phyloP scores from a whole-genome alignment of 2,888 invertebrate species.

The Tipula vernalis region DNA sequence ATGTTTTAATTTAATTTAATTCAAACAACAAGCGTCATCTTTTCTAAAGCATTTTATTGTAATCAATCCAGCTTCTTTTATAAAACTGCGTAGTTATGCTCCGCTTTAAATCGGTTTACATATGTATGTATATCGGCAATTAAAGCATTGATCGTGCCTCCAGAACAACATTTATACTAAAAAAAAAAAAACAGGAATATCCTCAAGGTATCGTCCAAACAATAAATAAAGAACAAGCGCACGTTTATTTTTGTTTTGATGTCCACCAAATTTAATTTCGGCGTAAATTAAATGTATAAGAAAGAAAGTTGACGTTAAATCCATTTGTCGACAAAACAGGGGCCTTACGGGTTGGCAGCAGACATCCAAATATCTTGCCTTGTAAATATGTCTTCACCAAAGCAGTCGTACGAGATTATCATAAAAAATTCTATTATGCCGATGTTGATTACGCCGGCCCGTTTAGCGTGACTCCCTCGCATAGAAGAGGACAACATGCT shows the following conservation, averaged over 20 bases:
- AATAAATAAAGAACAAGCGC: background rate
- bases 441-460: too few species aligned
- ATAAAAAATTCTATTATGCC: too few species aligned
- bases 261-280: background rate
- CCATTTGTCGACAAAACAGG: too few species aligned
- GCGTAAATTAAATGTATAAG: background rate
- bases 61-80: background rate
- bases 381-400: too few species aligned
- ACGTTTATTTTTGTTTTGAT: background rate
- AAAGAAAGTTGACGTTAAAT: too few species aligned
- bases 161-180: background rate
- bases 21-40: background rate
- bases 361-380: too few species aligned
- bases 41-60: background rate
- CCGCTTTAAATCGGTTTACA: background rate
- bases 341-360: too few species aligned
- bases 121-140: too few species aligned
- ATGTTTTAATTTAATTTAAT: background rate
- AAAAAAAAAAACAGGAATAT: background rate
- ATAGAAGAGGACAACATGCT: too few species aligned
- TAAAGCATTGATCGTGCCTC: background rate
- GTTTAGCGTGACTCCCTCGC: too few species aligned
- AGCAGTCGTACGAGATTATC: too few species aligned
- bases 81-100: background rate
- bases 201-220: background rate